Percentiles rank a stretch among this genome's conserved stretches.
phyloP scores from a whole-genome alignment of 2,113 vertebrate genomes.

The Chlorodrepanis virens region DNA sequence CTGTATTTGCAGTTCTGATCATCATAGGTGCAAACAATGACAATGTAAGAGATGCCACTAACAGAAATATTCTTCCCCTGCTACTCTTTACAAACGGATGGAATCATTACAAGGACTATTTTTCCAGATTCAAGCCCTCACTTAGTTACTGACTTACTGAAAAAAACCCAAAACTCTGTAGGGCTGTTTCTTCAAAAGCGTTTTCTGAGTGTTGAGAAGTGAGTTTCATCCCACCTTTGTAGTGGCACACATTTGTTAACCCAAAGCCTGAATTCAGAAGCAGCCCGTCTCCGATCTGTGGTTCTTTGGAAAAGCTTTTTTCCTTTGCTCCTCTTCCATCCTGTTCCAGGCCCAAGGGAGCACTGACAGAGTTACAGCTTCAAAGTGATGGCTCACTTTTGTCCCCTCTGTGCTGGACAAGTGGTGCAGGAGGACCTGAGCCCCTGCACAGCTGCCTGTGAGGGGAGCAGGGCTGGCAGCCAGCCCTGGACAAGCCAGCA shows the following conservation, averaged over 20 bases:
- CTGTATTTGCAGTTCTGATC: background rate
- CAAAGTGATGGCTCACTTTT: background rate
- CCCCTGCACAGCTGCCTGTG: accelerated
- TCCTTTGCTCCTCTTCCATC: background rate
- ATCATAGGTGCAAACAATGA: background rate
- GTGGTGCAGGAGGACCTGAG: background rate
- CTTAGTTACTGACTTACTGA: background rate
- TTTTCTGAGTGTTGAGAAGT: background rate
- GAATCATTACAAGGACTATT: background rate
- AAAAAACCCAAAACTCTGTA: background rate
- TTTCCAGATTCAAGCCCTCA: background rate
- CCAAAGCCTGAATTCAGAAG: background rate
- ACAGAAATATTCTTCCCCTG: background rate
- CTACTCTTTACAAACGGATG: background rate
- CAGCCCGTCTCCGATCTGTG: background rate
- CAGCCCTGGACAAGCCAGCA: accelerated
- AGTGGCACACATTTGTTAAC: background rate
- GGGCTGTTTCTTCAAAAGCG: background rate
- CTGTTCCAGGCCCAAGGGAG: background rate
- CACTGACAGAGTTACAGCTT: background rate
- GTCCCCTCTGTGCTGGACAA: background rate
- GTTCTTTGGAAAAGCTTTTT: background rate
- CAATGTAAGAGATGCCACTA: background rate
- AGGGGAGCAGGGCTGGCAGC: background rate
- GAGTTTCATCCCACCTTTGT: background rate